Base-by-base conservation (phyloP, 2,113 vertebrate genomes). In the Orycteropus afer region DNA sequence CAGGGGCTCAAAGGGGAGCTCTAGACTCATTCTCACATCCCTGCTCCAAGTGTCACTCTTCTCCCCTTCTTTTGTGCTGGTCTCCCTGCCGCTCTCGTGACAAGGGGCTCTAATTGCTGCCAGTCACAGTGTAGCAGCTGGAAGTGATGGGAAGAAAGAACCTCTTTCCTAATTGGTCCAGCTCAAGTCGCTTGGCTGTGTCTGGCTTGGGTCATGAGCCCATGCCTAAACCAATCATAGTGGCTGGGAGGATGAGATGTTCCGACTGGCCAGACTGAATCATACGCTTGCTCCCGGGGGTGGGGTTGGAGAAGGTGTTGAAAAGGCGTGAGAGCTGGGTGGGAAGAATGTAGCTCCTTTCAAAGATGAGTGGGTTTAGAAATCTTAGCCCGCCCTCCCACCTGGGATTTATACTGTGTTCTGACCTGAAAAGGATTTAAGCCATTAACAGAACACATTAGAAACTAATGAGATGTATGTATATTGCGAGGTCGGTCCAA, bases 351-450 rank as follows among this genome's bases (percentile, higher is more conserved):
- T 20, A 23, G 0, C 22, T 45, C 82, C 27, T 1, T 63, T 37
- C 57, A 23, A 10, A 29, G 59, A 9, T 5, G 23, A 29, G 40
- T n/a, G 0, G 1, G 32, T 14, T 34, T 40, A 37, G 73, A 3
- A 11, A 57, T 18, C 73, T 10, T 20, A n/a, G 49, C 61, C 3
- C 0, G 0, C 14, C 5, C 0, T 34, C 18, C 59, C 34, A 20
- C 15, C 65, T 71, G 2, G 40, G 15, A 6, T 4, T 34, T 59
- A 13, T 34, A 10, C 53, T 42, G 5, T 55, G 22, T 45, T 37
- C 61, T 42, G 65, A 65, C 29, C 49, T 2, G 37, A 51, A 34
- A 83, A 84, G 37, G 45, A 32, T 23, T 7, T 7, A 15, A 67
- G 53, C 29, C 1, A 3, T 69, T 40, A 20, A 4, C 6, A 7